Evolutionary conservation across 2,797 vertebrate genomes (phyloP), one percentile per base, ranked within the genome.

Genomic region (Epinephelus coioides): DNA sequence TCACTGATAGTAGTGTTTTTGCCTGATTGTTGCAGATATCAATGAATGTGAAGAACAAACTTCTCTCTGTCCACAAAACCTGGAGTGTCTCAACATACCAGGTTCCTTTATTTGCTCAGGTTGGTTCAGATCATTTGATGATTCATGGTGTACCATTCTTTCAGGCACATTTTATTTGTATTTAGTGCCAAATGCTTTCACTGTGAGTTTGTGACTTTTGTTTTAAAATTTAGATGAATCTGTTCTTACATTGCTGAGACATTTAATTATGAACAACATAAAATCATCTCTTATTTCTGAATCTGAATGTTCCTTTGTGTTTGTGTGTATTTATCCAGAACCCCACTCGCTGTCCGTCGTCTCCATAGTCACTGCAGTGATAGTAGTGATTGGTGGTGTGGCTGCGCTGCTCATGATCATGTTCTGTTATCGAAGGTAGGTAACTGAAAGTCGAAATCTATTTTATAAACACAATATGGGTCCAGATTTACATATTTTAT

Each of bases 21-120:
- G 2, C 9, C 40, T 46, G 54, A 17, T 43, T 49, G 18, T 88
- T 84, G 55, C 80, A 96, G 96, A 96, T 84, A 83, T 95, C 0
- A 85, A 96, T 63, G 95, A 96, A 88, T 96, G 96, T 91, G 88
- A 88, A 17, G 83, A 86, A 30, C 82, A 79, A 30, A 75, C 67
- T 6, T 83, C 88, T 18, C 61, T 87, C 40, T 96, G 96, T 71
- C 92, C 93, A 44, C 74, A 86, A 72, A 82, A 88, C 51, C 73
- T 87, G 68, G 81, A 93, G 47, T 96, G 96, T 44, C 30, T 88
- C 44, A 96, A 96, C 88, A 88, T 76, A 55, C 90, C 89, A 19
- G 95, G 96, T 11, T 95, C 94, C 38, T 95, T 94, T 47, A 78
- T 89, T 57, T 96, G 96, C 78, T 91, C 92, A 92, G 95, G 95